A percentile compares a stretch with the other conserved stretches of the same genome.
These are phyloP conservation scores for Drosophila nr. perissopoda DNA, from an alignment of 2,888 invertebrate species.

Conservation along the genomic window DNA sequence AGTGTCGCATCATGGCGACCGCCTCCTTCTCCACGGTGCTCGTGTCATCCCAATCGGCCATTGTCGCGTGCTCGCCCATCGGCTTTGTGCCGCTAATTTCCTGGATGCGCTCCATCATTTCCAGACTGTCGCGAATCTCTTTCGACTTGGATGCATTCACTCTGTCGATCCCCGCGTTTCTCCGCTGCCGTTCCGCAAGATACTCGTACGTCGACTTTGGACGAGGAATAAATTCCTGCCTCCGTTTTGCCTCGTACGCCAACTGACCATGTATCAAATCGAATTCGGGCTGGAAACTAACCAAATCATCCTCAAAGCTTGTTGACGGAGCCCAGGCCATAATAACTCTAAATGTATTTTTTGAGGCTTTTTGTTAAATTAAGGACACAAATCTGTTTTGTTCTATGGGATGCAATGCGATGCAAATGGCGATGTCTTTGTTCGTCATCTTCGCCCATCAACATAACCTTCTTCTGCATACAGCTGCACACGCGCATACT, in stretches of 20 bases:
- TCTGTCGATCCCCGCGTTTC: slow-evolving; percentile 29
- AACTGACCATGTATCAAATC: slow-evolving; percentile 76
- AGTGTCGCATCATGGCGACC: slow-evolving; percentile 79
- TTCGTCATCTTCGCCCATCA: neutral
- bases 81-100: slow-evolving; percentile 73
- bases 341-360: slow-evolving; percentile 20
- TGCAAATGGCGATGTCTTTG: slow-evolving; percentile 12
- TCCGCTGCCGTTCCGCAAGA: slow-evolving; percentile 31
- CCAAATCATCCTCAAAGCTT: slow-evolving; percentile 82
- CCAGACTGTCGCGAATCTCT: slow-evolving; percentile 50
- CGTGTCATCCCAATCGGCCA: slow-evolving; percentile 76
- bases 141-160: slow-evolving; percentile 23
- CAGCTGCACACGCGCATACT: slow-evolving; percentile 24
- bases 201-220: slow-evolving; percentile 50
- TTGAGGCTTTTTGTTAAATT: slow-evolving; percentile 20
- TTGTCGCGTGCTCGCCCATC: slow-evolving; percentile 75
- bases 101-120: slow-evolving; percentile 77
- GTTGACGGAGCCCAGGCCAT: slow-evolving; percentile 79
- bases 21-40: slow-evolving; percentile 76
- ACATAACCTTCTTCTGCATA: slow-evolving; percentile 51
- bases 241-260: slow-evolving; percentile 52
- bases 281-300: slow-evolving; percentile 74
- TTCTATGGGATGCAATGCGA: neutral
- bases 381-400: slow-evolving; percentile 2
- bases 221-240: slow-evolving; percentile 28